Conservation (phyloP, 2,797 vertebrate genomes). For the Loriculus beryllinus region DNA sequence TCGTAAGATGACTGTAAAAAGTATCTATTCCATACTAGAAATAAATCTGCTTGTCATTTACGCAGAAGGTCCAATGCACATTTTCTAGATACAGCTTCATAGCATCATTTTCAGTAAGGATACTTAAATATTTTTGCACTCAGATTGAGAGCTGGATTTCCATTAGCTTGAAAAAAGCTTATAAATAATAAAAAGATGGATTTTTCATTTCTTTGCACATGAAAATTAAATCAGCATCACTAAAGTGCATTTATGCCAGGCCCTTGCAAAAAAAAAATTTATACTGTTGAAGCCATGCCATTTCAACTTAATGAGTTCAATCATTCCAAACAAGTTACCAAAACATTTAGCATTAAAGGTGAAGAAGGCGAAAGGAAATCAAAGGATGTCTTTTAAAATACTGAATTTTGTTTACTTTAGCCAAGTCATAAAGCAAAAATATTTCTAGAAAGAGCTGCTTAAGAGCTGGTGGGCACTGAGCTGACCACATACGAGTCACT, state of each 20-base stretch:
- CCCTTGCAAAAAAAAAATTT: conserved; percentile 37
- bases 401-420: conserved; percentile 38
- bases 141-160: background rate
- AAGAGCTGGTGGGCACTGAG: conserved; percentile 14
- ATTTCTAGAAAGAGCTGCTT: conserved; percentile 30
- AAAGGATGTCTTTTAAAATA: conserved; percentile 59
- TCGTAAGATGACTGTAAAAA: background rate
- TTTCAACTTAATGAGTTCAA: conserved; percentile 57
- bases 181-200: conserved; percentile 25
- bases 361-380: conserved; percentile 44
- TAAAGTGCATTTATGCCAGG: conserved; percentile 51
- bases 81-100: background rate
- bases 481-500: background rate
- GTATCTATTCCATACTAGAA: background rate
- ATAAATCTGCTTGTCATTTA: background rate
- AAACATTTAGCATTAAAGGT: conserved; percentile 47
- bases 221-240: conserved; percentile 58
- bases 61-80: background rate
- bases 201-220: conserved; percentile 23
- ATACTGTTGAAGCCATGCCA: conserved; percentile 50
- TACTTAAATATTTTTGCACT: background rate
- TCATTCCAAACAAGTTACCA: conserved; percentile 51
- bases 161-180: conserved; percentile 26
- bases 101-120: background rate
- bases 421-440: conserved; percentile 37